Evolutionary conservation across 2,113 vertebrate species (phyloP), one percentile per base, ranked within the genome.

Genomic region (Mustela nigripes): DNA sequence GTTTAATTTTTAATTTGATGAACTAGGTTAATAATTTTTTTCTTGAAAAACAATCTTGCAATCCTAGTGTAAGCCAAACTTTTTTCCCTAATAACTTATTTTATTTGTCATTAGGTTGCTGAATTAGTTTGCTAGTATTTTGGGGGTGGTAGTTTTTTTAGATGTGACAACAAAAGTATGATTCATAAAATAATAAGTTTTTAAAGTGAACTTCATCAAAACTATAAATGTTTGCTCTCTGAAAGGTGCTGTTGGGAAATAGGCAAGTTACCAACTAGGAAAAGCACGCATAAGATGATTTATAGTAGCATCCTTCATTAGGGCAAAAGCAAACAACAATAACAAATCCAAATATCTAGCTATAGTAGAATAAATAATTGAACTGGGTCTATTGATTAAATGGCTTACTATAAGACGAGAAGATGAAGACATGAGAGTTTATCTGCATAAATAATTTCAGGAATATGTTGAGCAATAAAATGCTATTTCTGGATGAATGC

Each of bases 101-200:
- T 81, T 45, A 21, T 78, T 87, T 21, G 28, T 80, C 74, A 58
- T 71, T 80, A 69, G 62, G 10, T 48, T 86, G 45, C 26, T 58
- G 9, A 86, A 56, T 93, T 26, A 86, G 45, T 87, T 94, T 48
- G 74, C 36, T 94, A 88, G 45, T 48, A 81, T 71, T 88, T n/a
- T 24, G 73, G 2, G 7, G 2, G 4, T 16, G 50, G 31, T 71
- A 81, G 62, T 11, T 1, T 0, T 58, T 10, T 67, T 28, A 67
- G 28, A 42, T 28, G 21, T 79, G 31, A 78, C 36, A 28, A 58
- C 1, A 26, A 24, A 67, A 56, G 58, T 6, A 39, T 53, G 9
- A 79, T 56, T 53, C 19, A 58, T 69, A 45, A 79, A 58, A 22
- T 45, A 78, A 65, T 8, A 87, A 45, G 79, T 58, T 86, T 28